Base-by-base conservation (phyloP, 1,140 invertebrate species). In the Papilio dardanus region DNA sequence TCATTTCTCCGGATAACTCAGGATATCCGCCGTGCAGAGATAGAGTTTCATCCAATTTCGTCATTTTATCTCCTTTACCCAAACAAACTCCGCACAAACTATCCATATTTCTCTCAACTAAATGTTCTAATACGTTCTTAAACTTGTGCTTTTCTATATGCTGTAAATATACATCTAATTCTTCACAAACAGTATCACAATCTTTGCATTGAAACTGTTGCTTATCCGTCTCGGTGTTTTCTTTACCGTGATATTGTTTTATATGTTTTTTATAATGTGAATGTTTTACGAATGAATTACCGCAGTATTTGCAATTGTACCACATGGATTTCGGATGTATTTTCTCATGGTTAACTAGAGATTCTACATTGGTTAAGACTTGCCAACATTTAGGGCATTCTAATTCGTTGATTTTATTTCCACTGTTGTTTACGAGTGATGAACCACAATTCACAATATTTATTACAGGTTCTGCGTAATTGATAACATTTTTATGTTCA, bases 91-190 rank as follows among this genome's bases (percentile, higher is more conserved):
- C 75, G 83, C 92, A 93, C 14, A 92, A 71, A 33, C 79, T 78
- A 58, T 90, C 79, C 74, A 83, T 83, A 66, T 88, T 88, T 19
- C 79, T 81, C 28, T 89, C 80, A 50, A 93, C 68, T 16, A 93
- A 79, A 82, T 85, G 77, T 10, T 88, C 75, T 67, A 93, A 79
- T 16, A 88, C 79, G 2, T 24, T 81, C 75, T 87, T 86, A 66
- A 93, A 93, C n/a, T 91, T 90, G 77, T 93, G 92, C 73, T 92
- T 93, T 42, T 93, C 92, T 42, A 90, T 79, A 79, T 93, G 92
- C 31, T 86, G 86, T 68, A 91, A 81, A 82, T 92, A 86, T 73
- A 82, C 73, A 12, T 76, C 75, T 10, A 86, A 79, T 33, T 78
- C 79, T 8, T 83, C 78, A 67, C 31, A 87, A 2, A 65, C n/a